These are phyloP conservation scores for Dicycla oo DNA, from an alignment of 2,888 invertebrate genomes.

Conservation along the genomic window DNA sequence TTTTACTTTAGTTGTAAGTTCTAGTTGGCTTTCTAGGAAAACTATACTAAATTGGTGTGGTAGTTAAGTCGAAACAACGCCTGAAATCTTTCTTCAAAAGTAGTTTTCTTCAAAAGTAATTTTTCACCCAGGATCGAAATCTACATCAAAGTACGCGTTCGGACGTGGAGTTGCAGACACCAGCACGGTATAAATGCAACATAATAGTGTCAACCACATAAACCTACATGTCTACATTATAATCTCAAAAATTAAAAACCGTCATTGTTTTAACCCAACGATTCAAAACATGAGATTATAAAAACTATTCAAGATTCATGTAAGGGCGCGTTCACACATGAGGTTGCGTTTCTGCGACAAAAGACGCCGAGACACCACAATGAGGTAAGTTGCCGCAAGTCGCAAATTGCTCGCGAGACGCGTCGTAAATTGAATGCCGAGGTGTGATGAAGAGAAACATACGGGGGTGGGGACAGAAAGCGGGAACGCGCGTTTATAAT, in stretches of 20 bases:
- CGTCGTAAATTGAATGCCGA: constrained; percentile 84
- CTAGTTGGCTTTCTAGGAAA: neutral
- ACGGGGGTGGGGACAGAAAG: constrained; percentile 57
- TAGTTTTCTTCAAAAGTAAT: no score
- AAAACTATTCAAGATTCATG: constrained; percentile 59
- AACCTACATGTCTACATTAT: no score
- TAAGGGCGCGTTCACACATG: constrained; percentile 58
- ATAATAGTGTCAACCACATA: no score
- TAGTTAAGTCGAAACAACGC: neutral
- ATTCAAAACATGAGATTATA: constrained; percentile 16
- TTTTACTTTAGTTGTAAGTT: neutral
- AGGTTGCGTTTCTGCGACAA: constrained; percentile 71
- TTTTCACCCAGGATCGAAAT: no score
- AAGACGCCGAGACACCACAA: constrained; percentile 71
- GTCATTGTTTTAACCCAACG: neutral
- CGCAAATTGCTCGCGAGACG: constrained; percentile 84
- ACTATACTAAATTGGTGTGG: neutral
- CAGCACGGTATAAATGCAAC: no score
- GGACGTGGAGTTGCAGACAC: no score
- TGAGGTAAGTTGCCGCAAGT: constrained; percentile 80
- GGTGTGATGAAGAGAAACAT: constrained; percentile 76
- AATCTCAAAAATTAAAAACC: neutral
- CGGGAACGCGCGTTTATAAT: neutral
- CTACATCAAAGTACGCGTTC: no score
- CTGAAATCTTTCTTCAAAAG: no score